Conservation (phyloP, 2,888 invertebrate species). For the Sturmia bella region DNA sequence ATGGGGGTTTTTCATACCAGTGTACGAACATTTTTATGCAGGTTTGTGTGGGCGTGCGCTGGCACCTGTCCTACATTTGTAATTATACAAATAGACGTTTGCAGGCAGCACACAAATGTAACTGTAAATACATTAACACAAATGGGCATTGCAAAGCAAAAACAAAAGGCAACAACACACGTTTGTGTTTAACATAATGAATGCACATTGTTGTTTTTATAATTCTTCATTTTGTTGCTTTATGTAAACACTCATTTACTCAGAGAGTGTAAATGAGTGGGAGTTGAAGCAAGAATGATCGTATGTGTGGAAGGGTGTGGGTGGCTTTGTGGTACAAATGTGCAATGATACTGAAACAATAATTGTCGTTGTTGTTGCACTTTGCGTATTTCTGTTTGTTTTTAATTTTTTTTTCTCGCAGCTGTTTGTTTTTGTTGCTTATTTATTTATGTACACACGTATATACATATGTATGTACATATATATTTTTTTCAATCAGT, state of each 20-base stretch:
- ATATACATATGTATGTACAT: no score
- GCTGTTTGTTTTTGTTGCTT: slow-evolving; percentile 1
- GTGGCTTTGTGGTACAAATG: slow-evolving; percentile 18
- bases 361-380: slow-evolving; percentile 20
- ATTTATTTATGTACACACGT: no score
- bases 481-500: slow-evolving; percentile 58
- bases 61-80: slow-evolving; percentile 34
- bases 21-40: not conserved
- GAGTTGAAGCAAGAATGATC: not conserved
- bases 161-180: not conserved
- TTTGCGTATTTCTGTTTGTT: slow-evolving; percentile 16
- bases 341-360: slow-evolving; percentile 53
- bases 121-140: slow-evolving; percentile 11
- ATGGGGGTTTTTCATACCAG: not conserved
- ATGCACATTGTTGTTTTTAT: slow-evolving; percentile 37
- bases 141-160: slow-evolving; percentile 33
- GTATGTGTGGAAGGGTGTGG: not conserved
- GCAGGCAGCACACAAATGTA: slow-evolving; percentile 1
- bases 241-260: slow-evolving; percentile 5
- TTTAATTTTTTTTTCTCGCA: slow-evolving; percentile 13
- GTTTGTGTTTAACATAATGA: slow-evolving; percentile 42
- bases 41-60: no score
- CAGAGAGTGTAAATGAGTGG: not conserved
- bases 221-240: slow-evolving; percentile 25
- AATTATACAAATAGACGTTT: slow-evolving; percentile 3